These are phyloP conservation scores for Podarcis raffonei DNA, from an alignment of 2,113 vertebrate species.

Conservation along the genomic window DNA sequence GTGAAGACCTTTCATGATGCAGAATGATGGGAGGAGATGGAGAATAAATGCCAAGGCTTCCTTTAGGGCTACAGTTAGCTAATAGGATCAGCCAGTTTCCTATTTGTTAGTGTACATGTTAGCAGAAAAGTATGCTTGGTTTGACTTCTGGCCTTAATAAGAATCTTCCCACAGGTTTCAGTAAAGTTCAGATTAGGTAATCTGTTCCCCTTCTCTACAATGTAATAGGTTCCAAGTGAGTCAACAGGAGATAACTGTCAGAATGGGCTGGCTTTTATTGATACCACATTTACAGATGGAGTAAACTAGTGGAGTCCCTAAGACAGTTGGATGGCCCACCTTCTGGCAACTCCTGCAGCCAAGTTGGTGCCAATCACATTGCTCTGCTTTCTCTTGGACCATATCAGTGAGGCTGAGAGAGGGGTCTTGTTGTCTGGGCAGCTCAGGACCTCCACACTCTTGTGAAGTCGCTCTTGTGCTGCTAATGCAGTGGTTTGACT, in stretches of 20 bases:
- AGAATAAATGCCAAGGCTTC: constrained; percentile 21
- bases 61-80: constrained; percentile 20
- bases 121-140: background rate
- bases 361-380: too few species aligned
- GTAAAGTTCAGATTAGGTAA: background rate
- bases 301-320: too few species aligned
- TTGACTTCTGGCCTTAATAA: background rate
- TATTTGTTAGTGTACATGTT: background rate
- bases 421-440: too few species aligned
- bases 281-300: background rate
- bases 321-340: too few species aligned
- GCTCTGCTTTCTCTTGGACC: too few species aligned
- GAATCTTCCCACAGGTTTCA: background rate
- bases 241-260: background rate
- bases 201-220: too few species aligned
- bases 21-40: constrained; percentile 30
- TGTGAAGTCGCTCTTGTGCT: too few species aligned
- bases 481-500: too few species aligned
- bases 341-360: too few species aligned
- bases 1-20: constrained; percentile 42
- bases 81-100: background rate
- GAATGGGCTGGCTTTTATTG: background rate
- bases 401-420: too few species aligned
- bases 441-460: too few species aligned
- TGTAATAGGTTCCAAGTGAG: background rate